Conservation (phyloP, 1,140 invertebrate species). For the Venustaconcha ellipsiformis region DNA sequence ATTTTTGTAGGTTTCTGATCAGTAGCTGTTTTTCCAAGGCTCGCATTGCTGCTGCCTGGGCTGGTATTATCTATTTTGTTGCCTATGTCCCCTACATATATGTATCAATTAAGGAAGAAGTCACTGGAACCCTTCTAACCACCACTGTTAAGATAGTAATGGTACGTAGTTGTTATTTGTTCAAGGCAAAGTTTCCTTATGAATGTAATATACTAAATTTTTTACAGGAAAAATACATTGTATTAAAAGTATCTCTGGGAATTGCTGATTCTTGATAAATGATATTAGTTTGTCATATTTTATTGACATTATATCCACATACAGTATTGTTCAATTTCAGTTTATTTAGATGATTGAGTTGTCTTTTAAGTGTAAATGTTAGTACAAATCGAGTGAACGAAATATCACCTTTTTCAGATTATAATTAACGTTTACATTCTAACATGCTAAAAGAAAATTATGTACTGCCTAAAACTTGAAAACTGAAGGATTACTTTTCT, state of each 20-base stretch:
- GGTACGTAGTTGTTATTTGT: conserved; percentile 43
- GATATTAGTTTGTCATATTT: too few species aligned
- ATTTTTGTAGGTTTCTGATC: conserved; percentile 72
- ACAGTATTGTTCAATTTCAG: neutral
- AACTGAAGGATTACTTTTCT: neutral
- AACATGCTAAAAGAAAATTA: neutral
- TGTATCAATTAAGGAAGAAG: conserved; percentile 73
- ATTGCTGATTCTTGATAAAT: too few species aligned
- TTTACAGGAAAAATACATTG: neutral
- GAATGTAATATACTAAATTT: neutral
- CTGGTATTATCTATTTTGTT: conserved; percentile 80
- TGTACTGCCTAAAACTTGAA: neutral
- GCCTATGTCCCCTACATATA: conserved; percentile 79
- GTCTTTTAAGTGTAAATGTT: neutral
- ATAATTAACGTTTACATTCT: neutral
- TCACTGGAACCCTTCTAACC: conserved; percentile 63
- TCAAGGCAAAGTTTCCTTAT: neutral
- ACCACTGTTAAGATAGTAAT: conserved; percentile 67
- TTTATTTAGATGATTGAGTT: neutral
- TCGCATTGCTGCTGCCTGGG: conserved; percentile 79
- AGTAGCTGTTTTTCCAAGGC: conserved; percentile 75
- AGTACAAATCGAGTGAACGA: neutral
- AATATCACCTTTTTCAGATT: neutral
- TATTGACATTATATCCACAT: too few species aligned
- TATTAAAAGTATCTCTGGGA: neutral